Percentiles rank a stretch among this genome's conserved stretches.
phyloP scores from a whole-genome alignment of 2,888 invertebrate genomes.

The Hydraecia micacea region DNA sequence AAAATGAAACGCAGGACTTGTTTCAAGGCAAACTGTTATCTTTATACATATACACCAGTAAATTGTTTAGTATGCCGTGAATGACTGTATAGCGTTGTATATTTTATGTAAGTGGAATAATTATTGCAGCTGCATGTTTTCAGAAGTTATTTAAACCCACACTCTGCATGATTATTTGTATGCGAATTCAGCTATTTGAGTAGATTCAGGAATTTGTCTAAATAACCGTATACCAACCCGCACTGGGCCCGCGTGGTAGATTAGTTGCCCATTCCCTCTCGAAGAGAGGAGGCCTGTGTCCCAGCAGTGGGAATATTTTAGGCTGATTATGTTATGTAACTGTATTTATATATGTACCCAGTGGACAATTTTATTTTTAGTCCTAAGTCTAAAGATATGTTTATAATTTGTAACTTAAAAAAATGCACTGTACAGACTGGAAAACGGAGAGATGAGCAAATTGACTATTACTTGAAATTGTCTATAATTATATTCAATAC shows the following conservation, averaged over 20 bases:
- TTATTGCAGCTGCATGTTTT: conserved; percentile 35
- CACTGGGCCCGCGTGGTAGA: neutral
- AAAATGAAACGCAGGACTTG: conserved; percentile 56
- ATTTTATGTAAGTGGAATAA: conserved; percentile 50
- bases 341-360: neutral
- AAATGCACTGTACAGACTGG: neutral
- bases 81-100: conserved; percentile 39
- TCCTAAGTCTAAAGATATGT: neutral
- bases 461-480: neutral
- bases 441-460: neutral
- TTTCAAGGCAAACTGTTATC: conserved; percentile 66
- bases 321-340: too few relatives aligned
- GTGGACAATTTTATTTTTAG: neutral
- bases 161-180: conserved; percentile 1
- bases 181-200: neutral
- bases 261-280: neutral
- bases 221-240: neutral
- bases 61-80: conserved; percentile 47
- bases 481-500: neutral
- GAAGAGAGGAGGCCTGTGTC: too few relatives aligned
- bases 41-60: conserved; percentile 32
- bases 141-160: conserved; percentile 8
- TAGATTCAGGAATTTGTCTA: neutral
- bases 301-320: too few relatives aligned
- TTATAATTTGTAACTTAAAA: neutral